phyloP scores from a whole-genome alignment of 2,113 vertebrate species.

The Poecilia latipinna region DNA sequence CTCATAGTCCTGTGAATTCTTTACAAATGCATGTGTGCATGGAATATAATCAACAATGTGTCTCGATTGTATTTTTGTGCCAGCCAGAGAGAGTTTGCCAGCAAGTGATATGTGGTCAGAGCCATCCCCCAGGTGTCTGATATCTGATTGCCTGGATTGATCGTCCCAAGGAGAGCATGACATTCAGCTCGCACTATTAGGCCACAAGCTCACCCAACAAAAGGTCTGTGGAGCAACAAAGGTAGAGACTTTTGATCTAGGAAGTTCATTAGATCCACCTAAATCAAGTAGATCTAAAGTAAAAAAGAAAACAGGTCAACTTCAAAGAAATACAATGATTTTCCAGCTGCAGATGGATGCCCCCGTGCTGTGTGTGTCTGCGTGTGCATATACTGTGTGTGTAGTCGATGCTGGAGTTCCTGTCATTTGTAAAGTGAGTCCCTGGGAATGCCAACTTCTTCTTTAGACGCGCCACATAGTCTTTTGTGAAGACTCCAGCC shows the following conservation, averaged over 20 bases:
- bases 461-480: constrained; percentile 52
- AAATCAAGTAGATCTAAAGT: constrained; percentile 16
- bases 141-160: constrained; percentile 80
- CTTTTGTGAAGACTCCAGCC: constrained; percentile 69
- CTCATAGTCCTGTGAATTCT: constrained; percentile 20
- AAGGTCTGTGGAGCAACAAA: constrained; percentile 13
- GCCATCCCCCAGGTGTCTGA: constrained; percentile 74
- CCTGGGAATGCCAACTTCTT: constrained; percentile 47
- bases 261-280: constrained; percentile 64
- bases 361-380: background rate
- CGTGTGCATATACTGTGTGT: background rate
- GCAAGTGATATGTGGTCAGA: constrained; percentile 44
- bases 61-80: constrained; percentile 35
- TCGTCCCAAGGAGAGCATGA: constrained; percentile 78
- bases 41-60: constrained; percentile 6
- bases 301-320: background rate
- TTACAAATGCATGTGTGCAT: constrained; percentile 11
- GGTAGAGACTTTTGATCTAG: constrained; percentile 31
- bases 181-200: constrained; percentile 69
- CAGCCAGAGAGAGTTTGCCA: constrained; percentile 6
- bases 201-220: constrained; percentile 48
- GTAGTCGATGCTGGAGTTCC: constrained; percentile 11
- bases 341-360: constrained; percentile 31
- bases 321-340: constrained; percentile 38
- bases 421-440: constrained; percentile 44